Evolutionary conservation across 2,113 vertebrate species (phyloP), one percentile per base, ranked within the genome.

Genomic region (Heloderma charlesbogerti): DNA sequence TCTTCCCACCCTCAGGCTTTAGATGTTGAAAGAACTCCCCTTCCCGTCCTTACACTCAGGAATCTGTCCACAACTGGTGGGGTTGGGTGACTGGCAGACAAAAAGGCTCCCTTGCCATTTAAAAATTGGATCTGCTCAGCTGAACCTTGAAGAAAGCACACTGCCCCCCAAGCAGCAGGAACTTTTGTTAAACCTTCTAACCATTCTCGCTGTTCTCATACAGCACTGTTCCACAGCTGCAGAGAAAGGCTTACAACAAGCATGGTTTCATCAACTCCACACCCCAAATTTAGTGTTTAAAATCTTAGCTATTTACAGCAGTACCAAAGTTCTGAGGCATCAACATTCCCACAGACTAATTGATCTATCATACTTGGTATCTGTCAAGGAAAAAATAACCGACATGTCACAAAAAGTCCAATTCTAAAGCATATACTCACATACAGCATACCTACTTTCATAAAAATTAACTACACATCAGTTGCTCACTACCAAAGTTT

Each of bases 361-460:
- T 72, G 37, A 22, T n/a, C 54, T n/a, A 27, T 13, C 43, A 85
- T 85, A 29, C 43, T 45, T 67, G 27, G 45, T 20, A 48, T 31
- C 40, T 71, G 15, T 85, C 27, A 34, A 85, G 43, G 67, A 22
- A 86, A n/a, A 72, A n/a, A 34, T 86, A 86, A 54, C 34, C 25
- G 31, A n/a, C 15, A n/a, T 71, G 67, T n/a, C 69, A 20, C 29
- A n/a, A 20, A 83, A 40, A 12, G 67, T 63, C 43, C 29, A 31
- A 25, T 51, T 72, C 27, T 22, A 10, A 85, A 71, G 43, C 40
- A 71, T 67, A 48, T 51, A 1, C 45, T 57, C 86, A 43, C n/a
- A 63, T 0, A 1, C 54, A 79, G 20, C 84, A 15, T 1, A 85
- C 0, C 1, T 82, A 3, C 45, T 71, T 51, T 0, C 40, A 1